phyloP scores from a whole-genome alignment of 2,113 vertebrate species.

The Bolborhynchus lineola region DNA sequence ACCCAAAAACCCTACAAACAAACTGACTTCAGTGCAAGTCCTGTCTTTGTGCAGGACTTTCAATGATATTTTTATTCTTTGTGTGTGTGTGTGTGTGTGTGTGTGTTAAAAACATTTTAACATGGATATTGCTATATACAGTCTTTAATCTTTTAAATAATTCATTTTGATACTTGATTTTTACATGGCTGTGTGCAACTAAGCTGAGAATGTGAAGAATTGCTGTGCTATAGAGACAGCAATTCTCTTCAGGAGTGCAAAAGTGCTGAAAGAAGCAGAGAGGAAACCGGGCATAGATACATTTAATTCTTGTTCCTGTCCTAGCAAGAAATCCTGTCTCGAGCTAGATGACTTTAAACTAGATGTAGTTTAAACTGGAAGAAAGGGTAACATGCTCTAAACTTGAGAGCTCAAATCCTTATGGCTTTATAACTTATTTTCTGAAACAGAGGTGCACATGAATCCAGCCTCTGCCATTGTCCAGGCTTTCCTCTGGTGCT shows the following conservation, averaged over 20 bases:
- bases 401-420: background rate
- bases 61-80: background rate
- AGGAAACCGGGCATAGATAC: background rate
- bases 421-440: background rate
- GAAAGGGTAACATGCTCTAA: background rate
- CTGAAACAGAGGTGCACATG: background rate
- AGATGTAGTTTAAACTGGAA: background rate
- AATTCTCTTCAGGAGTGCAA: background rate
- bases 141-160: background rate
- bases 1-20: background rate
- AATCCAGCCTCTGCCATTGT: background rate
- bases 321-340: background rate
- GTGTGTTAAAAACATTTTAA: background rate
- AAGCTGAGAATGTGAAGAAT: background rate
- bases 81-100: too few species aligned
- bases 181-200: background rate
- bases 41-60: background rate
- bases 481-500: background rate
- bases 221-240: background rate
- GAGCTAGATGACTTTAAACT: background rate
- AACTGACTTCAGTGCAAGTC: background rate
- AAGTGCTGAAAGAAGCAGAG: constrained; percentile 4
- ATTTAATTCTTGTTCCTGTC: constrained; percentile 2
- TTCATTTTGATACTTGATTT: background rate
- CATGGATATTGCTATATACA: background rate